Percentiles rank a stretch among this genome's conserved stretches.
These are phyloP conservation scores for Oikopleura albicans DNA, from an alignment of 23 tunicate species.

Conservation along the genomic window DNA sequence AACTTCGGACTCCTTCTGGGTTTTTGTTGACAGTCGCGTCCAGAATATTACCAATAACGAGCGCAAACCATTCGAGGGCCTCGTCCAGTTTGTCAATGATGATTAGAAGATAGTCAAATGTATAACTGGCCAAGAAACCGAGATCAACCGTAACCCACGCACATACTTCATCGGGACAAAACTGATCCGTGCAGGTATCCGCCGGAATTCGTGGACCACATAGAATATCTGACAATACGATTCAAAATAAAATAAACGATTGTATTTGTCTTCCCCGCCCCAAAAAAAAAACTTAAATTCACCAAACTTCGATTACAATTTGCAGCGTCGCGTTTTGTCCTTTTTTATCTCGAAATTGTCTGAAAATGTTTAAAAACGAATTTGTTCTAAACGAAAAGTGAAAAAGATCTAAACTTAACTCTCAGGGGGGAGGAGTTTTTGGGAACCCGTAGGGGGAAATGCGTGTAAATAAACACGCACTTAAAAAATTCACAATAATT, in stretches of 20 bases:
- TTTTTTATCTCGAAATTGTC: too few species aligned
- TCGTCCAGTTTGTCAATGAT: not conserved
- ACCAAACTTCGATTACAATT: not conserved
- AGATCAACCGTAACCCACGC: not conserved
- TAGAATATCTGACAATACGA: not conserved
- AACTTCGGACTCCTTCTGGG: not conserved
- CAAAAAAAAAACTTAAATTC: not conserved
- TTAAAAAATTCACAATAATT: too few species aligned
- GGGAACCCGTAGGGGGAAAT: too few species aligned
- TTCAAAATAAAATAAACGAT: too few species aligned
- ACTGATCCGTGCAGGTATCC: not conserved
- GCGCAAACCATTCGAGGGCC: not conserved
- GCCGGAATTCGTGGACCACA: not conserved
- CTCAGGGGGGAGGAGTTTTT: too few species aligned
- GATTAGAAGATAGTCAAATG: not conserved
- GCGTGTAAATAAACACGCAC: too few species aligned
- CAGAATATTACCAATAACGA: constrained; percentile 3
- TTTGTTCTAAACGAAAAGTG: too few species aligned
- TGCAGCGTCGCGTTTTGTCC: too few species aligned
- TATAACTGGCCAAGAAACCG: not conserved
- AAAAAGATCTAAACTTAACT: too few species aligned
- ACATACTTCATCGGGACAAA: not conserved
- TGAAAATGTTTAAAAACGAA: too few species aligned
- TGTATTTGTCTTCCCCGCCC: not conserved
- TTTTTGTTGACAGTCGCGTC: constrained; percentile 10